Evolutionary conservation across 2,113 vertebrate species (phyloP).

Genomic region (Alouatta palliata): DNA sequence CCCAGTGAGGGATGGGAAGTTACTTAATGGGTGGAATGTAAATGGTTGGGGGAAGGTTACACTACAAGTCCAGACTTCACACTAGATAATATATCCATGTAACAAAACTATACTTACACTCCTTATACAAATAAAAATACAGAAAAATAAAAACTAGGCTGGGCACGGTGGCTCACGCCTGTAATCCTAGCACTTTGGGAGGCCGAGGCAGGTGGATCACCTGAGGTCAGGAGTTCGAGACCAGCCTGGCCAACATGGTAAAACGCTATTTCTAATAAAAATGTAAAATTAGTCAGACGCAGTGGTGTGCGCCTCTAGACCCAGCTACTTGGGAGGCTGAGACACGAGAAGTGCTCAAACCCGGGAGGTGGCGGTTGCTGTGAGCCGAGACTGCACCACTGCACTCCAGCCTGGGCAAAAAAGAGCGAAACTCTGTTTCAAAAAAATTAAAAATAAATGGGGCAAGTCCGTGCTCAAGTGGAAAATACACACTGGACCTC

Average conservation of each 20-base stretch:
- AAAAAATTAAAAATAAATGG: neutral
- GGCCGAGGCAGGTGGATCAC: too few species aligned
- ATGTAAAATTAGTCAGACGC: neutral
- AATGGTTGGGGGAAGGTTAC: neutral
- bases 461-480: neutral
- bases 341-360: neutral
- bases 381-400: neutral
- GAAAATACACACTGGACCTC: neutral
- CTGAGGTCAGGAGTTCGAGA: too few species aligned
- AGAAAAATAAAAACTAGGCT: neutral
- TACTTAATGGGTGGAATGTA: neutral
- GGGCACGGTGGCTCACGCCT: too few species aligned
- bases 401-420: neutral
- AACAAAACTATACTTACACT: neutral
- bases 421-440: neutral
- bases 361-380: neutral
- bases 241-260: too few species aligned
- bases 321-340: neutral
- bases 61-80: neutral
- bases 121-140: neutral
- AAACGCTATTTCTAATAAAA: neutral
- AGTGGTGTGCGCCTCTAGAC: neutral
- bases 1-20: neutral
- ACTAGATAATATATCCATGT: neutral
- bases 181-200: too few species aligned